Evolutionary conservation across 2,797 vertebrate genomes (phyloP).

Genomic region (Masticophis lateralis): DNA sequence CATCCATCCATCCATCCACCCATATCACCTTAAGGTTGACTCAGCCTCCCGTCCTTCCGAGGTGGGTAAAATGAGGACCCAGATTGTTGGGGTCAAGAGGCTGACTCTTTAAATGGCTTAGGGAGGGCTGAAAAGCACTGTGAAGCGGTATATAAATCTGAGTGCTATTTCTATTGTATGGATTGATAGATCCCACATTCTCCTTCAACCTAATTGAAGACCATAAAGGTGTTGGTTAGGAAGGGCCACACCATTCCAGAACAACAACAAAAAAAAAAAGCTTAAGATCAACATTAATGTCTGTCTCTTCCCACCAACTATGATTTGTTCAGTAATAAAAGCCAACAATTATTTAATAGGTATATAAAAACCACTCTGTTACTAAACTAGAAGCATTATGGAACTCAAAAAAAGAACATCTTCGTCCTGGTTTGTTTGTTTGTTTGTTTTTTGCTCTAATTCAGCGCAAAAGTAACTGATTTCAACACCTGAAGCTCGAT

Average conservation of each 20-base stretch:
- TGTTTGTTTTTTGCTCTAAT: conserved; percentile 62
- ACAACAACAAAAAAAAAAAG: conserved; percentile 62
- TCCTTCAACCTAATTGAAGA: conserved; percentile 63
- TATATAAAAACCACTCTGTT: conserved; percentile 72
- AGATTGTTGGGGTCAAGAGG: too few relatives aligned
- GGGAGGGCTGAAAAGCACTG: too few relatives aligned
- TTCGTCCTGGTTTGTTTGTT: conserved; percentile 65
- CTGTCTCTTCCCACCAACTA: conserved; percentile 66
- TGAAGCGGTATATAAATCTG: too few relatives aligned
- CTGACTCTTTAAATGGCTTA: too few relatives aligned
- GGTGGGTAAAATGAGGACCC: too few relatives aligned
- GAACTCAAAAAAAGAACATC: conserved; percentile 66
- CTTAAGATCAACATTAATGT: conserved; percentile 66
- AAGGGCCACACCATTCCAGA: conserved; percentile 62
- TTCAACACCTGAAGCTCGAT: conserved; percentile 45
- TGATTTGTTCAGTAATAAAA: conserved; percentile 73
- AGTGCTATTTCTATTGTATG: conserved; percentile 25
- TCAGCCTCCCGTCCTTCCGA: too few relatives aligned
- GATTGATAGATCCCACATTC: conserved; percentile 41
- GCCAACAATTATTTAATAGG: conserved; percentile 78
- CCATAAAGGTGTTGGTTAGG: conserved; percentile 70
- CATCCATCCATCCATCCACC: too few relatives aligned
- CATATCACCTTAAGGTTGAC: too few relatives aligned
- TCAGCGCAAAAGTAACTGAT: conserved; percentile 54
- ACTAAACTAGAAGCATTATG: conserved; percentile 73